These are phyloP conservation scores for Onychostoma macrolepis DNA, from an alignment of 2,113 vertebrate genomes.

Conservation along the genomic window DNA sequence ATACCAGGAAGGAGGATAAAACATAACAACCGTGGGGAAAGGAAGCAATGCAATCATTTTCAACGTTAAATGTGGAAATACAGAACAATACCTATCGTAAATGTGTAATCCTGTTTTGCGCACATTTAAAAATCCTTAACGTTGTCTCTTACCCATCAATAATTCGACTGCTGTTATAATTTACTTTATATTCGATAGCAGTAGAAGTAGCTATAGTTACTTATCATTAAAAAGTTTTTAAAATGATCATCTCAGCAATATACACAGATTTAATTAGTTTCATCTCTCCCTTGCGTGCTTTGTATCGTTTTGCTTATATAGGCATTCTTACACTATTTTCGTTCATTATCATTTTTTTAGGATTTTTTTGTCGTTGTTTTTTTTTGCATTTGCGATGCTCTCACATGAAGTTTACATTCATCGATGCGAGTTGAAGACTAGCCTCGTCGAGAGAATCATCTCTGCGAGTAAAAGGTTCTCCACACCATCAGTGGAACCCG, in stretches of 20 bases:
- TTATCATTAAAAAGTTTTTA: conserved; percentile 70
- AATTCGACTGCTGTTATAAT: conserved; percentile 57
- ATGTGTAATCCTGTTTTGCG: conserved; percentile 59
- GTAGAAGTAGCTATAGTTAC: conserved; percentile 68
- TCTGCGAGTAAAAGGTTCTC: conserved; percentile 54
- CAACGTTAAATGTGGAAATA: conserved; percentile 60
- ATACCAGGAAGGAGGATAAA: conserved; percentile 1
- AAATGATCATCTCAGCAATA: conserved; percentile 70
- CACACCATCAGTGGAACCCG: conserved; percentile 38
- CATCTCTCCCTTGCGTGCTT: conserved; percentile 59
- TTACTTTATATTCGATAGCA: conserved; percentile 62
- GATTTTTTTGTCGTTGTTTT: conserved; percentile 8
- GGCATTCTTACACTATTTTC: conserved; percentile 61
- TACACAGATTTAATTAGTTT: conserved; percentile 64
- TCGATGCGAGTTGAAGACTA: conserved; percentile 64
- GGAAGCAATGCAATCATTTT: conserved; percentile 66
- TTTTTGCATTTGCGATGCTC: conserved; percentile 65
- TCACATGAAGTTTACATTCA: conserved; percentile 76
- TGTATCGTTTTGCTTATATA: conserved; percentile 61
- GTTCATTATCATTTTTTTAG: conserved; percentile 48
- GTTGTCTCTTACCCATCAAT: conserved; percentile 54
- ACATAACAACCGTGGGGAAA: conserved; percentile 43
- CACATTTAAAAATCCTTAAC: conserved; percentile 53
- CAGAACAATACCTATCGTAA: conserved; percentile 63
- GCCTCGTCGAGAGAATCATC: conserved; percentile 32